Base-by-base conservation (phyloP, 2,113 vertebrate genomes). In the Numida meleagris region DNA sequence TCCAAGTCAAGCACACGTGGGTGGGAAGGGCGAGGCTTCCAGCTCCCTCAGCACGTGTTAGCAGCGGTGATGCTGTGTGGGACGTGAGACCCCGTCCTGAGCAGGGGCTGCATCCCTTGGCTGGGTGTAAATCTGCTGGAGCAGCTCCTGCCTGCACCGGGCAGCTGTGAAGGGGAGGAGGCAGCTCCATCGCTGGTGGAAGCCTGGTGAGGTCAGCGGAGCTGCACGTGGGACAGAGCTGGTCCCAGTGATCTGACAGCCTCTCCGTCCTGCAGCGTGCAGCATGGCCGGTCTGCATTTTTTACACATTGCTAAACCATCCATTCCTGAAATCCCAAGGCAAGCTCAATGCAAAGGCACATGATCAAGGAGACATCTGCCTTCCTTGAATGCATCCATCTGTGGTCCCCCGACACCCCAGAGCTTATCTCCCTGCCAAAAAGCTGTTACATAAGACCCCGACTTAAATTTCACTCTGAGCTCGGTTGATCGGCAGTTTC, bases 331-430 rank as follows among this genome's bases (percentile, higher is more conserved):
- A 93, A 66, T 92, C 96, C 96, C 71, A 73, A 24, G 50, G 91
- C 94, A 95, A 93, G 93, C 91, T 85, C 59, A 20, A 86, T 91
- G 87, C 74, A 71, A 72, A 86, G 94, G 92, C 95, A 93, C 90
- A 95, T 62, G 48, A 40, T 51, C 4, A 73, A 72, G 29, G 86
- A 78, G 82, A 83, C 97, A 97, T 97, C 97, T 97, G 97, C 82
- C 92, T 96, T 90, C 89, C 96, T 93, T 96, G 95, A 96, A 83
- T 73, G 74, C 81, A 72, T 97, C 95, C 97, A 96, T 94, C 96
- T 93, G 82, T 80, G 83, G 86, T 96, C 97, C 95, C 96, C 71
- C 59, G 96, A 97, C 95, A 86, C 46, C 75, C 34, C 1, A 1
- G 67, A 58, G 84, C 86, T 87, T 75, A 89, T 90, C 73, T 86